These are phyloP conservation scores for Speoplatyrhinus poulsoni DNA, from an alignment of 2,113 vertebrate species.

Conservation along the genomic window DNA sequence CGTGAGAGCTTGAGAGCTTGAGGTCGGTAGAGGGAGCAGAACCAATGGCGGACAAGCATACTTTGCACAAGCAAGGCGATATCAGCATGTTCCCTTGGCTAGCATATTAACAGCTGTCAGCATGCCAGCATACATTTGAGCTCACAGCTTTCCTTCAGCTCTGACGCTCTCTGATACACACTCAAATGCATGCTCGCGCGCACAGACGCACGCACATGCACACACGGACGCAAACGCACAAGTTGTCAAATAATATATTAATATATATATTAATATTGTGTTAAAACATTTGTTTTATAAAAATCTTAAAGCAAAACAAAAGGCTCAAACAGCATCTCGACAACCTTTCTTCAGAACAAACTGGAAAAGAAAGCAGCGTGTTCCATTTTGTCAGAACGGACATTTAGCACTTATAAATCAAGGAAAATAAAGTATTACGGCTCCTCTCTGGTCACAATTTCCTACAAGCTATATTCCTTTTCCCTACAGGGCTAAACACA, in stretches of 20 bases:
- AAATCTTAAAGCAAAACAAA: too few relatives aligned
- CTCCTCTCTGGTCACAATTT: too few relatives aligned
- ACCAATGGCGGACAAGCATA: background rate
- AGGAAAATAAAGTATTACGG: too few relatives aligned
- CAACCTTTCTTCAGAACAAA: background rate
- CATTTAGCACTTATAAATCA: too few relatives aligned
- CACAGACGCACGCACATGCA: too few relatives aligned
- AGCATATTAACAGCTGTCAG: conserved; percentile 59
- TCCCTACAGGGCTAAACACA: conserved; percentile 41
- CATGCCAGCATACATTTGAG: conserved; percentile 43
- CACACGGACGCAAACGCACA: background rate
- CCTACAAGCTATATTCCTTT: background rate
- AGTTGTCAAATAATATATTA: too few relatives aligned
- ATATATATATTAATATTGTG: too few relatives aligned
- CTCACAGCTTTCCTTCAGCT: conserved; percentile 12
- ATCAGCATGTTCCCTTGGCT: conserved; percentile 59
- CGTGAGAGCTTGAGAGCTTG: too few relatives aligned
- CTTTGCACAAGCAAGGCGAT: conserved; percentile 1
- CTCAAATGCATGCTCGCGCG: conserved; percentile 1
- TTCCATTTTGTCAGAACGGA: too few relatives aligned
- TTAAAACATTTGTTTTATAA: too few relatives aligned
- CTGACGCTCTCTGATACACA: background rate
- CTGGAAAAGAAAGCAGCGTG: too few relatives aligned
- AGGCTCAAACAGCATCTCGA: too few relatives aligned
- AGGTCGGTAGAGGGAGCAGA: background rate